phyloP scores from a whole-genome alignment of 2,888 invertebrate genomes.

The Drosophila emarginata region DNA sequence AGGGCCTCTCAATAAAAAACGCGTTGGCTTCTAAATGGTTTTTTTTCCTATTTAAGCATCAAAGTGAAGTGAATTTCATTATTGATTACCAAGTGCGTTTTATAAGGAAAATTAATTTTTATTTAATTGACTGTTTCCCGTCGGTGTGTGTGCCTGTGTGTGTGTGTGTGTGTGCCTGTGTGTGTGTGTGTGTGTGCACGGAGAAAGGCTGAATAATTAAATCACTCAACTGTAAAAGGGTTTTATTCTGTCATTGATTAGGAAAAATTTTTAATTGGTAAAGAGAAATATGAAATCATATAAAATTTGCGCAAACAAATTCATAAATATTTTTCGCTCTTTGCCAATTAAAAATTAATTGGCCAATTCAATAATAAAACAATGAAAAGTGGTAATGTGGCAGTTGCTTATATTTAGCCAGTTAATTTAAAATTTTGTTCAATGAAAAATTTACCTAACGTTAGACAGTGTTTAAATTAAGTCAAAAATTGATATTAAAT shows the following conservation, averaged over 20 bases:
- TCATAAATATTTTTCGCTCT: background rate
- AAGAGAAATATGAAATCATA: too few species aligned
- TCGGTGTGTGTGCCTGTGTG: background rate
- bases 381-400: too few species aligned
- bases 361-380: background rate
- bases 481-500: too few species aligned
- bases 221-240: background rate
- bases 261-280: background rate
- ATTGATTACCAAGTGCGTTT: constrained; percentile 39
- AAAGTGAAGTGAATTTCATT: constrained; percentile 18
- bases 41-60: background rate
- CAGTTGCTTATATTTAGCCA: too few species aligned
- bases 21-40: background rate
- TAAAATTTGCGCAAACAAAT: background rate
- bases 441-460: too few species aligned
- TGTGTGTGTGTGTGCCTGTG: background rate
- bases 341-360: background rate
- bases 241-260: background rate
- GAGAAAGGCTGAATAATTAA: background rate
- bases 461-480: too few species aligned
- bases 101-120: background rate
- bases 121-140: background rate
- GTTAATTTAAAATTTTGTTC: too few species aligned
- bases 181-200: background rate
- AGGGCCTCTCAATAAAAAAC: background rate